Conservation (phyloP, 2,888 invertebrate species). For the Apotomis betuletana region DNA sequence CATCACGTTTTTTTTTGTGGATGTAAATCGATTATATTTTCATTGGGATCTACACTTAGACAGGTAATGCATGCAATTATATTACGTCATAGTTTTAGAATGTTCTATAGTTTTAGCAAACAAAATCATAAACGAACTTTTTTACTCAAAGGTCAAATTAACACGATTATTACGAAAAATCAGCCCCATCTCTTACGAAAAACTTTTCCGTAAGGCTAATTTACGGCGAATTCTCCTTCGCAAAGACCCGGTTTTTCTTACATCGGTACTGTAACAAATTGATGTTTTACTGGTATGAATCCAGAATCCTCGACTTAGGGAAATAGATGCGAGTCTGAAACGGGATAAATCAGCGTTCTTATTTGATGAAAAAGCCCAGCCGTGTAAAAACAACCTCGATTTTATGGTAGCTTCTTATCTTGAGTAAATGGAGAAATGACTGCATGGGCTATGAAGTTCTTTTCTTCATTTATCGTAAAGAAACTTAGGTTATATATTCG, state of each 20-base stretch:
- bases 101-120: too few relatives aligned
- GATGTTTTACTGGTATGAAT: conserved; percentile 34
- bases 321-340: conserved; percentile 22
- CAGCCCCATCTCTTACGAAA: conserved; percentile 17
- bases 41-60: too few relatives aligned
- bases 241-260: conserved; percentile 10
- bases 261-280: conserved; percentile 27
- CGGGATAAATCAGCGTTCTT: conserved; percentile 22
- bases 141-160: not conserved
- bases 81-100: too few relatives aligned
- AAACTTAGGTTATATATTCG: too few relatives aligned
- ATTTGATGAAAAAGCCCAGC: conserved; percentile 14
- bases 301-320: conserved; percentile 17
- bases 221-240: conserved; percentile 20
- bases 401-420: too few relatives aligned
- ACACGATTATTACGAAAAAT: conserved; percentile 20
- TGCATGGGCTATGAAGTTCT: too few relatives aligned
- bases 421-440: too few relatives aligned
- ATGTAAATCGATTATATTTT: too few relatives aligned
- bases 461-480: too few relatives aligned
- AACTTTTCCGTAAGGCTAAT: conserved; percentile 26
- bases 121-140: not conserved
- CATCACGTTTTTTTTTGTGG: too few relatives aligned
- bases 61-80: too few relatives aligned
- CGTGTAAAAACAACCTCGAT: too few relatives aligned